Conservation (phyloP, 1,140 invertebrate genomes). For the Papilio polytes region DNA sequence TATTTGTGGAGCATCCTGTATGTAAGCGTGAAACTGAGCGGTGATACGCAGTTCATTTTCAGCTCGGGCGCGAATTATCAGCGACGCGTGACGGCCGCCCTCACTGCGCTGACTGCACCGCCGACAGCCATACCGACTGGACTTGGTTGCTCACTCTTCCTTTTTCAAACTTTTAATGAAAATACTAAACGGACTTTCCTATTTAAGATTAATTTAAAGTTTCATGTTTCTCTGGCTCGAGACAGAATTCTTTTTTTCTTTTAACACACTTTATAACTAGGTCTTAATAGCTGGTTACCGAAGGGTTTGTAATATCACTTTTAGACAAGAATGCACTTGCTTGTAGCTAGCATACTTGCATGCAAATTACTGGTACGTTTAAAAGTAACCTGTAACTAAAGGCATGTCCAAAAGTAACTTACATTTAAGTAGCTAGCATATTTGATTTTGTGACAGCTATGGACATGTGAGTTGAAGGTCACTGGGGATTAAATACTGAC, state of each 20-base stretch:
- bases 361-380: too few species aligned
- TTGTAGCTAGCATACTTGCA: too few species aligned
- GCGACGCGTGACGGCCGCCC: conserved; percentile 61
- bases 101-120: conserved; percentile 16
- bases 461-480: too few species aligned
- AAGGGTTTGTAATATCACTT: too few species aligned
- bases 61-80: conserved; percentile 61
- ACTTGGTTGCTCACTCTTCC: neutral
- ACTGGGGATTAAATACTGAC: too few species aligned
- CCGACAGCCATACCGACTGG: neutral
- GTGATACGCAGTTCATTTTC: conserved; percentile 67
- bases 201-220: conserved; percentile 26
- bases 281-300: too few species aligned
- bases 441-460: too few species aligned
- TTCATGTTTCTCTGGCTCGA: neutral
- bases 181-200: neutral
- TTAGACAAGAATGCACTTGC: too few species aligned
- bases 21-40: conserved; percentile 49
- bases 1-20: conserved; percentile 51
- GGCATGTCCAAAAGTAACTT: too few species aligned
- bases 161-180: conserved; percentile 11
- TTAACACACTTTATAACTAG: too few species aligned
- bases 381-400: too few species aligned
- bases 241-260: neutral
- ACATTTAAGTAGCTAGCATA: too few species aligned